Conservation (phyloP, 30 jellyfish, hydroid and myxozoan genomes). For the Cassiopea xamachana region DNA sequence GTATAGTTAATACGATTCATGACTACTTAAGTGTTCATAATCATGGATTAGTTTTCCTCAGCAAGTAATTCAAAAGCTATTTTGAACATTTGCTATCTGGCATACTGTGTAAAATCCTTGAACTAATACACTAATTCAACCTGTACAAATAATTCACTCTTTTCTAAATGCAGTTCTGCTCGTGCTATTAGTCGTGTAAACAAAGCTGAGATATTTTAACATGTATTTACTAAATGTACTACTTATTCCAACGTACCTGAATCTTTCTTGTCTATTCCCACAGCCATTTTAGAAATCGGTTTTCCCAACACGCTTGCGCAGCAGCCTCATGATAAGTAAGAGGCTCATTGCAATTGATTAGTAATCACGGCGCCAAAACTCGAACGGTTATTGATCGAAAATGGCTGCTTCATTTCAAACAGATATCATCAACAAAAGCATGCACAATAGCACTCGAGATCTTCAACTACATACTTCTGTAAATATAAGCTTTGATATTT, state of each 20-base stretch:
- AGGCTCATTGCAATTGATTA: not conserved
- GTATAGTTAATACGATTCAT: no score
- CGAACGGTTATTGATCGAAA: constrained; percentile 17
- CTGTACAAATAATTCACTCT: not conserved
- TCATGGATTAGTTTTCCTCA: no score
- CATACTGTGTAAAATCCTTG: no score
- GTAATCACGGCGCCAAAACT: constrained; percentile 25
- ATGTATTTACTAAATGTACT: no score
- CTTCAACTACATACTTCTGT: not conserved
- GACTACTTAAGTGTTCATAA: no score
- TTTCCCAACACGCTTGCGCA: constrained; percentile 6
- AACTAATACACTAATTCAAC: no score
- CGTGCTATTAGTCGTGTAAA: not conserved
- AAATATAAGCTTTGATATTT: no score
- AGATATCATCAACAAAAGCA: not conserved
- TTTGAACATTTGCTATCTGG: no score
- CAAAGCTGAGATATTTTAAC: no score
- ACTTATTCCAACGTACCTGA: not conserved
- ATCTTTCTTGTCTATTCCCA: not conserved
- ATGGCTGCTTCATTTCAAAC: constrained; percentile 17
- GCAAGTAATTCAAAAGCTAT: no score
- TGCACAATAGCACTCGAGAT: not conserved
- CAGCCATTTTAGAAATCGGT: not conserved
- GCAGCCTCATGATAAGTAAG: constrained; percentile 1
- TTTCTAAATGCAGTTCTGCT: not conserved